Base-by-base conservation (phyloP, 2,888 invertebrate species). In the Acleris sparsana region DNA sequence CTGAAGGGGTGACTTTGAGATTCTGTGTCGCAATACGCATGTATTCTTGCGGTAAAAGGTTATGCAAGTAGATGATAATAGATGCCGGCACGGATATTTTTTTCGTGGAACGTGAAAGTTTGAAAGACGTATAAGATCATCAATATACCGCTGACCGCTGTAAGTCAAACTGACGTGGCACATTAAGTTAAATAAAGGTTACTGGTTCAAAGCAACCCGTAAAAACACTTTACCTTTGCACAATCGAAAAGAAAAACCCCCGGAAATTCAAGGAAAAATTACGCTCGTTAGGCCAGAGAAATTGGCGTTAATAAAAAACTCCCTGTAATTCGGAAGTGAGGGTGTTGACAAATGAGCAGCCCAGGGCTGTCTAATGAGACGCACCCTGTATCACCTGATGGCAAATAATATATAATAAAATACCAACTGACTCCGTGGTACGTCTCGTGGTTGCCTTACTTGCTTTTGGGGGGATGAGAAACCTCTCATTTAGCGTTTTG, bases 231-330 rank as follows among this genome's bases (percentile, higher is more conserved):
- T 66, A 68, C 71, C 65, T 65, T 55, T 63, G 72, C 63, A 70
- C 70, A 70, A 72, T 67, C 70, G 70, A 74, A 72, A 72, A 75
- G 69, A 63, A 71, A 75, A 69, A 74, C 57, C 68, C 65, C 70
- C 66, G 70, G 62, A 64, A 52, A 61, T 61, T 49, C 52, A 71
- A 70, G 72, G 82, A 88, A 87, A 89, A 89, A 88, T 89, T 80
- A 80, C 84, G 70, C 82, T 88, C 89, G 84, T 89, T 88, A 85
- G 82, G 78, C 75, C 75, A 77, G 82, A 85, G 84, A 81, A 86
- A 88, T 88, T 87, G 88, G 87, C 85, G 86, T 87, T 89, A 88
- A 89, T 89, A 91, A 90, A 89, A 86, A 76, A 78, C 74, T 70
- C 75, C 78, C 73, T 78, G 83, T 85, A 84, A 83, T 85, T 83